Conservation (phyloP, 2,113 vertebrate species). For the Tragelaphus buxtoni region DNA sequence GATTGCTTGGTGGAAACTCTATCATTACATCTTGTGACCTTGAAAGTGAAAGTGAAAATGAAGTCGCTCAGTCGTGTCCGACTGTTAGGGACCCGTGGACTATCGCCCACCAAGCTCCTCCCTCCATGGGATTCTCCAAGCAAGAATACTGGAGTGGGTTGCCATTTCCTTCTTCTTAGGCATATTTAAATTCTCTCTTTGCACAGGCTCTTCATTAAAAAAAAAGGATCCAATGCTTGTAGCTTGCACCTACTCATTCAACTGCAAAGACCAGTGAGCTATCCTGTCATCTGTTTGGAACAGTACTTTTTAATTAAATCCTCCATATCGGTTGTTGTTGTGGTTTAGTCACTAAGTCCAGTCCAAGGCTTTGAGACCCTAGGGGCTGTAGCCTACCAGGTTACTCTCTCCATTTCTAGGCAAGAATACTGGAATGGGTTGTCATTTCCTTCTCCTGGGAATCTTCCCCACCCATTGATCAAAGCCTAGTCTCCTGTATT, state of each 20-base stretch:
- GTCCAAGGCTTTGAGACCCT: background rate
- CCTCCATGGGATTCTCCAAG: too few relatives aligned
- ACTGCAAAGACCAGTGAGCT: background rate
- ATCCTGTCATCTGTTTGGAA: background rate
- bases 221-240: background rate
- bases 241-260: background rate
- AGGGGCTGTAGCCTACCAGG: background rate
- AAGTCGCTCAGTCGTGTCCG: too few relatives aligned
- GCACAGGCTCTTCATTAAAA: background rate
- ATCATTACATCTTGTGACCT: background rate
- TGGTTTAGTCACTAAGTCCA: background rate
- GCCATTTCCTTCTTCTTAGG: background rate
- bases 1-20: background rate
- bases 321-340: background rate
- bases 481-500: background rate
- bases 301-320: background rate
- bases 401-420: background rate
- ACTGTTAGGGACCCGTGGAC: too few relatives aligned
- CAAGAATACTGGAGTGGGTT: too few relatives aligned
- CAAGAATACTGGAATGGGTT: background rate
- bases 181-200: background rate
- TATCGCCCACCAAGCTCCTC: too few relatives aligned
- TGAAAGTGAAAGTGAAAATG: too few relatives aligned
- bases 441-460: background rate
- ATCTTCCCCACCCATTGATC: background rate